phyloP scores from a whole-genome alignment of 2,113 vertebrate genomes.

The Grammomys dolichurus region DNA sequence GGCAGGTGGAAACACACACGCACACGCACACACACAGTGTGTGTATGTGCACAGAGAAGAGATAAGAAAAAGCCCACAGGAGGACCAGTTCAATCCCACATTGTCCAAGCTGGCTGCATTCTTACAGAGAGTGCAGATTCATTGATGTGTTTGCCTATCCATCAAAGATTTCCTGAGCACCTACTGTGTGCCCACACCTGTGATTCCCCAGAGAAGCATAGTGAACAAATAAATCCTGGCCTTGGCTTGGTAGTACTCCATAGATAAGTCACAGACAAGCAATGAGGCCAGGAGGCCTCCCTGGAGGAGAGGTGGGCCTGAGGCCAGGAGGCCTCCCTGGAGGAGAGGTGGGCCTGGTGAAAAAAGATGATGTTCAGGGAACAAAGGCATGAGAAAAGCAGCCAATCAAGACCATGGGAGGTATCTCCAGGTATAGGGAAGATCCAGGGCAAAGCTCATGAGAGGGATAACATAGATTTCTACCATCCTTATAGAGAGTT shows the following conservation, averaged over 20 bases:
- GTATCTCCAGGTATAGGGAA: neutral
- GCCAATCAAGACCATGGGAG: neutral
- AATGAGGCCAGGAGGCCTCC: neutral
- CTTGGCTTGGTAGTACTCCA: rapidly evolving
- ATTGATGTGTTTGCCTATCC: rapidly evolving
- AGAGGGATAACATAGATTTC: neutral
- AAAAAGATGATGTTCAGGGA: neutral
- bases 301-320: neutral
- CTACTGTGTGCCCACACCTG: neutral
- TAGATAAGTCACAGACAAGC: no score
- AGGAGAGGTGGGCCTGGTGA: neutral
- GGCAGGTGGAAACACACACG: no score
- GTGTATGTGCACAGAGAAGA: neutral
- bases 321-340: neutral
- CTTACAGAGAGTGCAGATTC: neutral
- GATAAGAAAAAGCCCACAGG: rapidly evolving
- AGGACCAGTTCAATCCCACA: rapidly evolving
- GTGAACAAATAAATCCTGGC: rapidly evolving
- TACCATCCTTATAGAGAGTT: neutral
- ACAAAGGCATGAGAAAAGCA: rapidly evolving
- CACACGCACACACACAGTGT: neutral
- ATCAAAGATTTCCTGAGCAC: neutral
- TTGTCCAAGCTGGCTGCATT: neutral
- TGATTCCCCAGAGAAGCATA: neutral
- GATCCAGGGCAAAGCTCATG: rapidly evolving